Evolutionary conservation across 2,113 vertebrate species (phyloP), one percentile per base, ranked within the genome.

Genomic region (Vimba vimba): DNA sequence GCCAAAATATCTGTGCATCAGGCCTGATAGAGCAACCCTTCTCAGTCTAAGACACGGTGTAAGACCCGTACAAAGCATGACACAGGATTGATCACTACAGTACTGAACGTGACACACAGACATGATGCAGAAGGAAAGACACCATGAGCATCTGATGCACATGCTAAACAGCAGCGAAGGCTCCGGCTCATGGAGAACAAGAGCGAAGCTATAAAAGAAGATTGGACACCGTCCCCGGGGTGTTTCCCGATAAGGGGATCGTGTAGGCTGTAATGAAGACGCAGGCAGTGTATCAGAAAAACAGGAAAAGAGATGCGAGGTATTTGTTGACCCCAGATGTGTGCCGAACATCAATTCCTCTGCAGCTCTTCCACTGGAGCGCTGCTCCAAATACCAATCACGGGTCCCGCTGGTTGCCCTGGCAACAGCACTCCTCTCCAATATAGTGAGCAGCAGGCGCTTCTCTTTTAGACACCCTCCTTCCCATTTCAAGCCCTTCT

Each of bases 311-410:
- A 91, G 86, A 85, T 83, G 84, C 30, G 23, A 85, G 87, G 90
- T 93, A 92, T 93, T 93, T 94, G 92, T 91, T 90, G 92, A 94
- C 91, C 94, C 92, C 94, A 94, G 94, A 95, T 94, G 95, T 93
- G 94, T 90, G 89, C 90, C 83, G 91, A 94, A 92, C 94, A 94
- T 93, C 90, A 93, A 94, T 94, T 94, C 92, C 94, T 94, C 93
- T 89, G 92, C 94, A 94, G 94, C 93, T 92, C 95, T 94, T 94
- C 94, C 90, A 83, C 92, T 90, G 66, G 83, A 82, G 88, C 88
- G 66, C 93, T 95, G 94, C 94, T 96, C 93, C 94, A 95, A 95
- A 95, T 94, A 94, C 94, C 94, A 90, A 94, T 91, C 81, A 84
- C 90, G 80, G 86, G 80, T 82, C 92, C 91, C 90, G 90, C 93